A percentile compares a stretch with the other conserved stretches of the same genome.
Conservation (phyloP, 2,888 invertebrate genomes). For the Venusia cambrica region DNA sequence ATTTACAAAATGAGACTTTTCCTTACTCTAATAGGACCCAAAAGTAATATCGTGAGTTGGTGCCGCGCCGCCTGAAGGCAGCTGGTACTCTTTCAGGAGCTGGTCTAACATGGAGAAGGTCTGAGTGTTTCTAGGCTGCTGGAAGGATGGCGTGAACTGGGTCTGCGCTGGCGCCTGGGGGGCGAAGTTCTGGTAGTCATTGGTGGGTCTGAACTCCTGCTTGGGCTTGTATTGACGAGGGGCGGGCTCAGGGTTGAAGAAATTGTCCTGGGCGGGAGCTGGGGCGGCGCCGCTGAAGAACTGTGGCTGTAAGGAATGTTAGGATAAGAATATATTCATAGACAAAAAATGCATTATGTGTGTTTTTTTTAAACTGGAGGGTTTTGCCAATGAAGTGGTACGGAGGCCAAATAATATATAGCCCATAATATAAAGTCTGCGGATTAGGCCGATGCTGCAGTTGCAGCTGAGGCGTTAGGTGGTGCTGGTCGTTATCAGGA, state of each 20-base stretch:
- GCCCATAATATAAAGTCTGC: no score
- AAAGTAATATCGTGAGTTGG: constrained; percentile 92
- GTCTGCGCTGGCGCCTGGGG: constrained; percentile 32
- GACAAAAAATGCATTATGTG: no score
- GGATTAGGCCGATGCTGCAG: no score
- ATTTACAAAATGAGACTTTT: constrained; percentile 59
- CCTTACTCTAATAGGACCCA: constrained; percentile 84
- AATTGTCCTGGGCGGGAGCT: constrained; percentile 46
- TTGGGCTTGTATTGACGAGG: constrained; percentile 54
- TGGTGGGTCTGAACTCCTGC: constrained; percentile 55
- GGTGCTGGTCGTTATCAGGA: no score
- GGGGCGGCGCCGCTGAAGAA: constrained; percentile 72
- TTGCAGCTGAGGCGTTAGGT: no score
- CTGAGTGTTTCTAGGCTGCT: constrained; percentile 43
- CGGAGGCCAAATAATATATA: no score
- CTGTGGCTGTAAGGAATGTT: constrained; percentile 50
- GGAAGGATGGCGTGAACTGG: constrained; percentile 37
- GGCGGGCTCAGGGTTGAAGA: constrained; percentile 59
- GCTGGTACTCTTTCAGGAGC: constrained; percentile 89
- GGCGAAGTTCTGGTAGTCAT: constrained; percentile 44
- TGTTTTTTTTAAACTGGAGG: no score
- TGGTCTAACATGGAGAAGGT: constrained; percentile 85
- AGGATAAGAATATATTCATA: background rate
- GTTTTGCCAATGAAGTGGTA: no score
- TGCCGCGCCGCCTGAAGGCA: constrained; percentile 85